phyloP scores from a whole-genome alignment of 2,113 vertebrate species.

The Entosphenus tridentatus region DNA sequence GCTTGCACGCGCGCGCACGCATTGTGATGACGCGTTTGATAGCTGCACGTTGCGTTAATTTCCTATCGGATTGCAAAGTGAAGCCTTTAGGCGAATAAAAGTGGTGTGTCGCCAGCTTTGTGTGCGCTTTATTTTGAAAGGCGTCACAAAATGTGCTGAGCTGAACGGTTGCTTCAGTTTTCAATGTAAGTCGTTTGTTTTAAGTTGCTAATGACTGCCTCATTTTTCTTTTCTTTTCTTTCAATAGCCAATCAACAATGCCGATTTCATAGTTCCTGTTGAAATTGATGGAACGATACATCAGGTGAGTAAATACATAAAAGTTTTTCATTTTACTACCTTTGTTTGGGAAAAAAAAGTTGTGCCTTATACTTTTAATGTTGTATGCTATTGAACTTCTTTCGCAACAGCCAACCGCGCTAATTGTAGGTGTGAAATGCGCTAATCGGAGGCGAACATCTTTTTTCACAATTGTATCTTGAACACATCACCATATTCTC shows the following conservation, averaged over 20 bases:
- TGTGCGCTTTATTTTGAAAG: too few species aligned
- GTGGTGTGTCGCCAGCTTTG: too few species aligned
- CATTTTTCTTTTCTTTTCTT: conserved; percentile 1
- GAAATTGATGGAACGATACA: conserved; percentile 4
- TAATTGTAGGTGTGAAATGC: neutral
- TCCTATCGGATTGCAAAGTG: too few species aligned
- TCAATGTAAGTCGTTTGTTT: neutral
- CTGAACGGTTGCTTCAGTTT: too few species aligned
- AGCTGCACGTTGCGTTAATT: too few species aligned
- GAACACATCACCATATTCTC: neutral
- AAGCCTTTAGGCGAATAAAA: too few species aligned
- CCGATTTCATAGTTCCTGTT: conserved; percentile 1
- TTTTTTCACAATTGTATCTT: neutral
- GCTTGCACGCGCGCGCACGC: too few species aligned
- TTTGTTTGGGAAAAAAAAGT: neutral
- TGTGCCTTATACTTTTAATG: neutral
- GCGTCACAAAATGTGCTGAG: too few species aligned
- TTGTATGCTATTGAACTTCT: neutral
- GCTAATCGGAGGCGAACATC: neutral
- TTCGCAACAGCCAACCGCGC: neutral
- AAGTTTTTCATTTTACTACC: neutral
- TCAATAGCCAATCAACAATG: conserved; percentile 4
- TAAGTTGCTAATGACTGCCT: neutral
- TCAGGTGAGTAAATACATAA: neutral
- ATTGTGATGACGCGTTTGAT: too few species aligned